Base-by-base conservation (phyloP, 2,797 vertebrate genomes). In the Hirundo rustica region DNA sequence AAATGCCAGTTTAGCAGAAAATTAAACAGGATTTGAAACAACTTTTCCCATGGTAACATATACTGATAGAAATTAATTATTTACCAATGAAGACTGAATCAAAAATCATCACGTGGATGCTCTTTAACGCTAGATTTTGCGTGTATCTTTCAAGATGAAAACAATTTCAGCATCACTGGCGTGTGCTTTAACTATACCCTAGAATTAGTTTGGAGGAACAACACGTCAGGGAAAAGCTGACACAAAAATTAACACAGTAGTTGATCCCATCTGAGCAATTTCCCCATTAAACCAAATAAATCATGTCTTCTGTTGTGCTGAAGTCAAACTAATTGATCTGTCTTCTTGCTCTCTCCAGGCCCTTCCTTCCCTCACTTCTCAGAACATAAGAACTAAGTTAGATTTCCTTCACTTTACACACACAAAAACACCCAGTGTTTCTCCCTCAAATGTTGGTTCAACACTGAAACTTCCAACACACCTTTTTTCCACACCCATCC, bases 1-100 rank as follows among this genome's bases (percentile, higher is more conserved):
- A 74, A 89, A 88, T 17, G 47, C 10, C 58, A 88, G 54, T 88
- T 93, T 72, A 89, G 85, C 68, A 92, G 66, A 93, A 89, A 81
- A 94, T 44, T 61, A 76, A 91, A 75, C 16, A 32, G 32, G 57
- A 94, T 72, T 78, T 88, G 65, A 89, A 95, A 78, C 47, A 85
- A 83, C 40, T 92, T 92, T 48, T 88, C 89, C 85, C 87, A 61
- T 75, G 54, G 78, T 62, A 94, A 89, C 68, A 47, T 10, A 83
- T 16, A 53, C 47, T 62, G 44, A 61, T 34, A 74, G 36, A 66
- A 93, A 93, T 70, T 62, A 78, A 88, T 93, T 89, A 92, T 95
- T 88, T 92, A 95, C 64, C n/a, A 81, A 11, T 6, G 20, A 94
- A 92, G 40, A 72, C 3, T 72, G 57, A 85, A 70, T 79, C 20